These are phyloP conservation scores for Drosophila triauraria DNA, from an alignment of 1,140 invertebrate species.

Conservation along the genomic window DNA sequence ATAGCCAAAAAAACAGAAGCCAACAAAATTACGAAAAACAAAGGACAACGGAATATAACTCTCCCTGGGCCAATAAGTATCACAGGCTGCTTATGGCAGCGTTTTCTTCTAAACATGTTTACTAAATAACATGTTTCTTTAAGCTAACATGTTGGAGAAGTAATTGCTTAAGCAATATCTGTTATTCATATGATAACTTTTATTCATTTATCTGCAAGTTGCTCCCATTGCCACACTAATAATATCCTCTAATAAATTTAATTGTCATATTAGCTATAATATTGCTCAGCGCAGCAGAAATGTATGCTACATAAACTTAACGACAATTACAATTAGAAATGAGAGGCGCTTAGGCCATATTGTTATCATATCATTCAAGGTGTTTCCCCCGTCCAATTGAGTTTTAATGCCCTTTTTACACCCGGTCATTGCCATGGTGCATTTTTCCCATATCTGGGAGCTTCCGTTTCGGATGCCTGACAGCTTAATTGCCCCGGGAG, in stretches of 20 bases:
- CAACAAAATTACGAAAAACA: constrained; percentile 1
- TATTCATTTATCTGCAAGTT: neutral
- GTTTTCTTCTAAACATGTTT: neutral
- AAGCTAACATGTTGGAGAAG: neutral
- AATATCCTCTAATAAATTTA: neutral
- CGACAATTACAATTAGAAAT: constrained; percentile 27
- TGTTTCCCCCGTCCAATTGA: constrained; percentile 20
- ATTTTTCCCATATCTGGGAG: neutral
- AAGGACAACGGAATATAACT: neutral
- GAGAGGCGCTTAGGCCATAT: neutral
- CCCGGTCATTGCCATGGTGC: constrained; percentile 35
- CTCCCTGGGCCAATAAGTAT: neutral
- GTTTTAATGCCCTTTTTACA: constrained; percentile 44
- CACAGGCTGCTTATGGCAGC: neutral
- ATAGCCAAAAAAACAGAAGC: neutral
- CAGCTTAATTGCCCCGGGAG: constrained; percentile 50
- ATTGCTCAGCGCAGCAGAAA: constrained; percentile 50
- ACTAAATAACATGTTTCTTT: neutral
- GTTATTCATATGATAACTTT: neutral
- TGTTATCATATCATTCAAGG: neutral
- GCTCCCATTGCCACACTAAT: too few relatives aligned
- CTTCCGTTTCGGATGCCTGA: constrained; percentile 18
- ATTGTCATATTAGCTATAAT: constrained; percentile 6
- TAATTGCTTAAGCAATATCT: neutral
- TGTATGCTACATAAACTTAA: constrained; percentile 75